A percentile compares a stretch with the other conserved stretches of the same genome.
These are phyloP conservation scores for Melanostoma mellinum DNA, from an alignment of 2,888 invertebrate genomes.

Conservation along the genomic window DNA sequence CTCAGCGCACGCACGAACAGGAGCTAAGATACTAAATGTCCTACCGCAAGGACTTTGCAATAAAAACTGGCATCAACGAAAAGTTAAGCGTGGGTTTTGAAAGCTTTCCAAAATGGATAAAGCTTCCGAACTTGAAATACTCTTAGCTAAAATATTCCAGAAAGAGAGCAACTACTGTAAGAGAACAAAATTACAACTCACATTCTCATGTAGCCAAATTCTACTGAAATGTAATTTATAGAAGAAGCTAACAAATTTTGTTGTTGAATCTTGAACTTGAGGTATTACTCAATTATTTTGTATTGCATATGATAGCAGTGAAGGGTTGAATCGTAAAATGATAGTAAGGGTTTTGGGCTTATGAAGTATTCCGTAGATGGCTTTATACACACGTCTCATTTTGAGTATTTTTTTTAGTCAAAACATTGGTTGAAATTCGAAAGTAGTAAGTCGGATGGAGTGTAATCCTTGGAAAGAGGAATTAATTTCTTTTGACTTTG, in stretches of 20 bases:
- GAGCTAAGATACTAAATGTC: constrained; percentile 67
- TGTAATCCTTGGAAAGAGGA: too few species aligned
- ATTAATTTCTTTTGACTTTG: too few species aligned
- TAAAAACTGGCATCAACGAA: constrained; percentile 62
- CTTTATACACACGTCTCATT: background rate
- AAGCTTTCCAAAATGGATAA: constrained; percentile 35
- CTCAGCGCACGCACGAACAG: constrained; percentile 67
- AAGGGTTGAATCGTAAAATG: constrained; percentile 11
- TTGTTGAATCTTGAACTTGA: constrained; percentile 59
- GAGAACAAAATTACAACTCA: background rate
- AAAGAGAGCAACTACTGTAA: constrained; percentile 36
- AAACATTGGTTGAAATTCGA: background rate
- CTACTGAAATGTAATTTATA: constrained; percentile 1
- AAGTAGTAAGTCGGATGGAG: too few species aligned
- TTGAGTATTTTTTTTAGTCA: background rate
- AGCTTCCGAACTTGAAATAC: constrained; percentile 35
- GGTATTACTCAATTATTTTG: constrained; percentile 32
- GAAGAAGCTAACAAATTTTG: constrained; percentile 46
- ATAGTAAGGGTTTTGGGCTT: background rate
- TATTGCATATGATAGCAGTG: constrained; percentile 9
- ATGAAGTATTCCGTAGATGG: background rate
- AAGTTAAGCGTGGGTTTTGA: constrained; percentile 31
- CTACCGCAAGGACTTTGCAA: constrained; percentile 71
- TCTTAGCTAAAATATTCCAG: constrained; percentile 48
- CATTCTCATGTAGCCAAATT: constrained; percentile 4